These are phyloP conservation scores for Melitaea cinxia DNA, from an alignment of 1,140 invertebrate species.

Conservation along the genomic window DNA sequence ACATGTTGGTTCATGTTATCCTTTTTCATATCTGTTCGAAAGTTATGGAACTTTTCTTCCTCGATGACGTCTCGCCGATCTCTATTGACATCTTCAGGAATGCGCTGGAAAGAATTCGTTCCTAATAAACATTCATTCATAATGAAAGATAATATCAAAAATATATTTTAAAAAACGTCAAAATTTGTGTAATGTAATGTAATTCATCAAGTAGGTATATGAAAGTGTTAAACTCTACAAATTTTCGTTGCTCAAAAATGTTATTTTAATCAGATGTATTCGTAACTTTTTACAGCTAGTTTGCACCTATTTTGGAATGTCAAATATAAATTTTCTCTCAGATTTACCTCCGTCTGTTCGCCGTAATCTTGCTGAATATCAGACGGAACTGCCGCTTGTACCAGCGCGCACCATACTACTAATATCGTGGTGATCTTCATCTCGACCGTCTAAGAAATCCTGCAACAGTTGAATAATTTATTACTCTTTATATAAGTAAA, in stretches of 20 bases:
- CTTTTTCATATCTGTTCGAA: slow-evolving; percentile 52
- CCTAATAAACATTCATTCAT: too few relatives aligned
- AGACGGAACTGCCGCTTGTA: slow-evolving; percentile 33
- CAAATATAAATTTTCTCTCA: slow-evolving; percentile 1
- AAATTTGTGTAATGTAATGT: too few relatives aligned
- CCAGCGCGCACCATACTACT: slow-evolving; percentile 38
- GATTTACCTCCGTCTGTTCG: slow-evolving; percentile 45
- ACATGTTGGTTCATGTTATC: slow-evolving; percentile 50
- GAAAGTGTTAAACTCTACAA: too few relatives aligned
- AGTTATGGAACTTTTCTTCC: slow-evolving; percentile 75
- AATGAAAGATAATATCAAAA: too few relatives aligned
- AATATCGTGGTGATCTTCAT: slow-evolving; percentile 42
- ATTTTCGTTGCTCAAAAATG: too few relatives aligned
- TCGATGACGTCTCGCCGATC: slow-evolving; percentile 73
- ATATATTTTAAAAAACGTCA: too few relatives aligned
- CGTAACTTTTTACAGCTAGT: too few relatives aligned
- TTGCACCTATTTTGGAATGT: too few relatives aligned
- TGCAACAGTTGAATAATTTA: slow-evolving; percentile 29
- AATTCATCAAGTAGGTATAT: too few relatives aligned
- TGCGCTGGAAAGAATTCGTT: slow-evolving; percentile 17
- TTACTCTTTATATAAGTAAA: neutral
- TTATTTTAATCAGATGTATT: too few relatives aligned
- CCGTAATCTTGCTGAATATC: slow-evolving; percentile 44
- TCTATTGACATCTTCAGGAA: slow-evolving; percentile 43
- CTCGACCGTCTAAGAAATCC: slow-evolving; percentile 5